Base-by-base conservation (phyloP, 2,888 invertebrate genomes). In the Agrilus mali region DNA sequence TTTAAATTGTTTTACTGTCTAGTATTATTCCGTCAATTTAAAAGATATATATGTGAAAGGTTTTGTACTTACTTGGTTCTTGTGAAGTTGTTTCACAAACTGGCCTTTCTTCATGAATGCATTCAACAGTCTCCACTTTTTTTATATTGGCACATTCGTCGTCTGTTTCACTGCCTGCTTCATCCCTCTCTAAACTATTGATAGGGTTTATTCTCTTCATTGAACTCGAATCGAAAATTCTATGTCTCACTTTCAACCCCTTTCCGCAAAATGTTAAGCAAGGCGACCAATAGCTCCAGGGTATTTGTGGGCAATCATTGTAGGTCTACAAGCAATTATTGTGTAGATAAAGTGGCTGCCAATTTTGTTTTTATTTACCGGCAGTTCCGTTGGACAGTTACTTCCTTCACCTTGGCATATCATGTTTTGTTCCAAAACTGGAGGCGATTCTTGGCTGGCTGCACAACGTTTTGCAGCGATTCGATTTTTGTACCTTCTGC, bases 231-330 rank as follows among this genome's bases (percentile, higher is more conserved):
- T 69, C 60, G 3, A 58, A 46, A 2, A 64, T 44, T 10, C 83
- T 68, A 36, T 75, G 74, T 42, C 86, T 73, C 53, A 75, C 69
- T 45, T 77, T 72, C 16, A 72, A 70, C 0, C 88, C 89, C 51
- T 79, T 80, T 1, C 87, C 89, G 61, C 90, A 92, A 0, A 77
- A 75, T 20, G 78, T 78, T 12, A 83, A 77, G 61, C 90, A 90
- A 2, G 86, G 80, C 2, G 85, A 80, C 86, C 89, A 90, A 8
- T 74, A 71, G 38, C 84, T 81, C 90, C 90, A 90, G 4, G 73
- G 64, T 0, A 78, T 74, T 44, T 81, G 76, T 6, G 71, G 72
- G 58, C 89, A 90, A 5, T 48, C 40, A 13, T 35, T 0, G 16
- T 35, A 35, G 7, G 5, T 34, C 14, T 14, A 34, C 4, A 14